A percentile compares a stretch with the other conserved stretches of the same genome.
Evolutionary conservation across 1,140 invertebrate species (phyloP).

Genomic region (Parasteatoda tepidariorum): DNA sequence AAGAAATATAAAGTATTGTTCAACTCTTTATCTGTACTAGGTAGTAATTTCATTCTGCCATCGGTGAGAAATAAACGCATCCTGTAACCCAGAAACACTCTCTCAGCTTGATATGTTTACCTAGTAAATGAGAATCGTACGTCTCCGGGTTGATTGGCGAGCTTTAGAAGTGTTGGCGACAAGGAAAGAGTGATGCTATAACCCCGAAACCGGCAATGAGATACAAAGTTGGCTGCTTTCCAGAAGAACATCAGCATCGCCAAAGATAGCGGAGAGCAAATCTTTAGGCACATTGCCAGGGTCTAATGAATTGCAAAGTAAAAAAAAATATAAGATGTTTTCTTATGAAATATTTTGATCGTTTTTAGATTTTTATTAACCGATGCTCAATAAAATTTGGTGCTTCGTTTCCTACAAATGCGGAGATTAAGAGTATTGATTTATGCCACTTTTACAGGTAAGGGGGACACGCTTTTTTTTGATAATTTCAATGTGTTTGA

Average conservation of each 20-base stretch:
- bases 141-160: constrained; percentile 4
- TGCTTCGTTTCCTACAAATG: constrained; percentile 46
- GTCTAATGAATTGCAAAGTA: constrained; percentile 26
- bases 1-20: no score
- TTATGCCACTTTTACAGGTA: constrained; percentile 31
- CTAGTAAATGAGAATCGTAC: neutral
- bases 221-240: constrained; percentile 32
- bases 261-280: constrained; percentile 38
- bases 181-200: neutral
- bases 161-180: neutral
- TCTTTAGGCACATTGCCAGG: constrained; percentile 27
- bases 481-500: neutral
- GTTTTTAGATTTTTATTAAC: constrained; percentile 45
- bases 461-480: neutral
- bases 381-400: constrained; percentile 46
- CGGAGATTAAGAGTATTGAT: constrained; percentile 19
- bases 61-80: no score
- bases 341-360: constrained; percentile 28
- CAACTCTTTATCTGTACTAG: no score
- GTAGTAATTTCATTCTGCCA: no score
- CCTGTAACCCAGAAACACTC: no score
- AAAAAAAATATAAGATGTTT: neutral
- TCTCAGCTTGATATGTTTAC: no score
- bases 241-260: constrained; percentile 39
- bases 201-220: constrained; percentile 28